A percentile compares a stretch with the other conserved stretches of the same genome.
Conservation (phyloP, 23 tunicate genomes). For the Styela clava region DNA sequence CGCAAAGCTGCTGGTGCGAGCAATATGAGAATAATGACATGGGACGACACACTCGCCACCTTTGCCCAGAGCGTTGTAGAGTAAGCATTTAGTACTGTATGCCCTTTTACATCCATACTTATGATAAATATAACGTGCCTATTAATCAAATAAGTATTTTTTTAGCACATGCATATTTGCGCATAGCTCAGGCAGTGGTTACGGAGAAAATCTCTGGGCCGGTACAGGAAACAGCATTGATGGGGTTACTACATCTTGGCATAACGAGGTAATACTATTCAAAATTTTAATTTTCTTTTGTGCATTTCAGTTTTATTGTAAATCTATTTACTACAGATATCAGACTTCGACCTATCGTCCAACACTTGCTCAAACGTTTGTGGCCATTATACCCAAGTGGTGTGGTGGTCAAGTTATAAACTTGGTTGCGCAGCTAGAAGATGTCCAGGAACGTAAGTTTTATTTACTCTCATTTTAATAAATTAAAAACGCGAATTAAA, state of each 20-base stretch:
- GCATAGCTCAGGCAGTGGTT: conserved; percentile 1
- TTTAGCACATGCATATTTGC: conserved; percentile 3
- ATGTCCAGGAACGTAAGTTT: not conserved
- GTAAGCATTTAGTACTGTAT: conserved; percentile 21
- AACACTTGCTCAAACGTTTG: conserved; percentile 1
- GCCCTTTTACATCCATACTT: no score
- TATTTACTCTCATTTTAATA: not conserved
- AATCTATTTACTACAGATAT: no score
- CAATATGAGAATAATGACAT: conserved; percentile 36
- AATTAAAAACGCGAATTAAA: no score
- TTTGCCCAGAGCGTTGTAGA: conserved; percentile 12
- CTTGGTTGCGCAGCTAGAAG: conserved; percentile 37
- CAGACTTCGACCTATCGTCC: no score
- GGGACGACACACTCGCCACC: conserved; percentile 19
- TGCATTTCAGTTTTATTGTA: no score
- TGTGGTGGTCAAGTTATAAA: conserved; percentile 27
- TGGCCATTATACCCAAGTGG: conserved; percentile 45
- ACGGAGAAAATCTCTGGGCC: not conserved
- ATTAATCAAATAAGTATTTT: no score
- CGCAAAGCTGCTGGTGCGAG: conserved; percentile 13
- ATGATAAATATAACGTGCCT: no score
- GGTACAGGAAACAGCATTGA: not conserved
- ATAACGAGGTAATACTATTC: not conserved
- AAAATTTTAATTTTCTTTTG: not conserved
- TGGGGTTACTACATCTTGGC: not conserved